phyloP scores from a whole-genome alignment of 2,797 vertebrate genomes.

The Chaetophractus vellerosus region DNA sequence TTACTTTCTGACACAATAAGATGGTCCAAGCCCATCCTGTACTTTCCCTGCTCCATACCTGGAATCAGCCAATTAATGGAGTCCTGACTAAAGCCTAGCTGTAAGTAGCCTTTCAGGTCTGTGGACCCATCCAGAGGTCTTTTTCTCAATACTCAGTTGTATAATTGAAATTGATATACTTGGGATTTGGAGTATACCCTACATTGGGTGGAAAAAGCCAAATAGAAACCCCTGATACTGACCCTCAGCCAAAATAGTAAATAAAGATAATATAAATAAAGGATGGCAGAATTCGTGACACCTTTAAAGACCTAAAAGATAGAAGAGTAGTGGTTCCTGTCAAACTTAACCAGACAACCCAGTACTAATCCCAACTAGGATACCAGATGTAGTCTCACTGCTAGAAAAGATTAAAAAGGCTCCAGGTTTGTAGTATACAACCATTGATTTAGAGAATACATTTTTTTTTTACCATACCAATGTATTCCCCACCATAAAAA shows the following conservation, averaged over 20 bases:
- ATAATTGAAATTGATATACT: background rate
- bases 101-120: background rate
- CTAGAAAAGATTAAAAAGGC: background rate
- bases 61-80: background rate
- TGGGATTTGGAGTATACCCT: background rate
- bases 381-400: background rate
- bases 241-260: background rate
- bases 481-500: background rate
- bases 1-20: background rate
- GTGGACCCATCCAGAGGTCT: background rate
- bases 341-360: background rate
- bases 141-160: background rate
- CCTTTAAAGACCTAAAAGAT: background rate
- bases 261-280: background rate
- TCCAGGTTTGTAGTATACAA: background rate
- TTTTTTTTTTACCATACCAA: background rate
- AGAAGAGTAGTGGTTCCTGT: too few species aligned
- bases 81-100: background rate
- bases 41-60: background rate
- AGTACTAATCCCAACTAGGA: background rate
- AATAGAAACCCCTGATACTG: background rate
- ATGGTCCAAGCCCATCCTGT: background rate
- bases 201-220: background rate
- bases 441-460: background rate
- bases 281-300: background rate